These are phyloP conservation scores for Heliconius hortense DNA, from an alignment of 2,888 invertebrate genomes.

Conservation along the genomic window DNA sequence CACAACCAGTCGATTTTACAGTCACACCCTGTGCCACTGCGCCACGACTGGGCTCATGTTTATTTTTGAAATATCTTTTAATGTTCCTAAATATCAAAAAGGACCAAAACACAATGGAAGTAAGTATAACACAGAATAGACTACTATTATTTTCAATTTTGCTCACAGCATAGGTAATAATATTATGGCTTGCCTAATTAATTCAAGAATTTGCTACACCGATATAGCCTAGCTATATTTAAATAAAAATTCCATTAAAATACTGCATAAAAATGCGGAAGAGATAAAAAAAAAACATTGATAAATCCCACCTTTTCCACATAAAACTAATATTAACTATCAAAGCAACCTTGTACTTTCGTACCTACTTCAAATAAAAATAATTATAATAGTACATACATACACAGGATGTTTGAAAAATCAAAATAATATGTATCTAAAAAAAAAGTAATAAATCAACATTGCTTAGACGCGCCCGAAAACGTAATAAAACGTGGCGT, in stretches of 20 bases:
- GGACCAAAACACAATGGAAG: no score
- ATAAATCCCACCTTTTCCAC: neutral
- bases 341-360: neutral
- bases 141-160: no score
- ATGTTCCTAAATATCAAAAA: no score
- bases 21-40: no score
- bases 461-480: constrained; percentile 41
- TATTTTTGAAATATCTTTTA: no score
- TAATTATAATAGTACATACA: neutral
- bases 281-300: neutral
- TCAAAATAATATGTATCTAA: constrained; percentile 15
- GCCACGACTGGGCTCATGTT: no score
- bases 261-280: neutral
- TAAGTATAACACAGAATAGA: no score
- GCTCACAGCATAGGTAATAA: no score
- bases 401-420: neutral
- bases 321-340: neutral
- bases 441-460: constrained; percentile 31
- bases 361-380: neutral
- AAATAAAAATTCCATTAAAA: no score
- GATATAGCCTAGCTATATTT: neutral
- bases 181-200: neutral
- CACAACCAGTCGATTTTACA: no score
- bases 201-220: neutral
- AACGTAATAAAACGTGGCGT: constrained; percentile 46